phyloP scores from a whole-genome alignment of 2,113 vertebrate species.

The Gnathonemus echidnorhynchus region DNA sequence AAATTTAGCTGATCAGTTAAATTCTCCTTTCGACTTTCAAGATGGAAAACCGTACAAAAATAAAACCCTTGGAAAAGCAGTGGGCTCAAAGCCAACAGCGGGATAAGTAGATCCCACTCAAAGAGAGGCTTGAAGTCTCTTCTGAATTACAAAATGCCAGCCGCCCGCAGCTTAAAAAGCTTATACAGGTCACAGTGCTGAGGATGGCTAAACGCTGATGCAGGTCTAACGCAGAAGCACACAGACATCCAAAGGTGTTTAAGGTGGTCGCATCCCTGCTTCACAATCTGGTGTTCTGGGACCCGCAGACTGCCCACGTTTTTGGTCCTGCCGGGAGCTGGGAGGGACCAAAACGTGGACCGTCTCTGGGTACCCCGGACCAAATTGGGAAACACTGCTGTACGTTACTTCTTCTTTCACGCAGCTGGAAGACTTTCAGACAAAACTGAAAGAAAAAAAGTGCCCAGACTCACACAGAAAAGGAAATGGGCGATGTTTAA shows the following conservation, averaged over 20 bases:
- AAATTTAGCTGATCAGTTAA: conserved; percentile 8
- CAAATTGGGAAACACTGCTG: not conserved
- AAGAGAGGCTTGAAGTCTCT: not conserved
- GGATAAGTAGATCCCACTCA: conserved; percentile 7
- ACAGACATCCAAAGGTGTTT: not conserved
- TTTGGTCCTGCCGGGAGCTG: not conserved
- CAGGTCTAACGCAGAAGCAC: not conserved
- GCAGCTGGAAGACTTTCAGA: not conserved
- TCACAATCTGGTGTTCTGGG: not conserved
- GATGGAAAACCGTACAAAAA: not conserved
- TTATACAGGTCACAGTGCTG: not conserved
- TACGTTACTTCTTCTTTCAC: not conserved
- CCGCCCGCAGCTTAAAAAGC: not conserved
- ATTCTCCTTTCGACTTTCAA: not conserved
- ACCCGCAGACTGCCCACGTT: not conserved
- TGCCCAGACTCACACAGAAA: not conserved
- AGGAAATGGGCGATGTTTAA: not conserved
- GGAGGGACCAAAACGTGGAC: not conserved
- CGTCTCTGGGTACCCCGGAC: not conserved
- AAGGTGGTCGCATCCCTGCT: not conserved
- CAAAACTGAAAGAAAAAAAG: not conserved
- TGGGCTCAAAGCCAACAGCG: not conserved
- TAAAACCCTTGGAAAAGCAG: not conserved
- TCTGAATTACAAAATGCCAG: conserved; percentile 1
- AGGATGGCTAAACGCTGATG: not conserved